Percentiles rank a stretch among this genome's conserved stretches.
These are phyloP conservation scores for Brachionus angularis DNA, from an alignment of 1,140 invertebrate species.

Conservation along the genomic window DNA sequence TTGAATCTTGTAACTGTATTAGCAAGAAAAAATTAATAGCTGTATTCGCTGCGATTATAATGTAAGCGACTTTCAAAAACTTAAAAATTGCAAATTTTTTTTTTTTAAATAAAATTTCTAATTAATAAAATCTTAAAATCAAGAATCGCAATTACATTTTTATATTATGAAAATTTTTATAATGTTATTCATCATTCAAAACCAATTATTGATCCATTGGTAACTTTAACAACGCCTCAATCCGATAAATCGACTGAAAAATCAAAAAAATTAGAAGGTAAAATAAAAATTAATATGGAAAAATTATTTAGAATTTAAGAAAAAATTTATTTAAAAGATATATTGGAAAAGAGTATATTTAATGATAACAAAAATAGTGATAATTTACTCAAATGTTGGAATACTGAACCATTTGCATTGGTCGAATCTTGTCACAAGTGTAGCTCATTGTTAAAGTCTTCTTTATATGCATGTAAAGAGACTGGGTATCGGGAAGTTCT, in stretches of 20 bases:
- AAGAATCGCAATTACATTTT: conserved; percentile 35
- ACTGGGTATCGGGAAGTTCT: conserved; percentile 32
- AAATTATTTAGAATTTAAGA: not conserved
- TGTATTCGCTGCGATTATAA: not conserved
- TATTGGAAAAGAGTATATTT: not conserved
- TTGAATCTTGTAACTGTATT: conserved; percentile 10
- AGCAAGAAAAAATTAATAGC: conserved; percentile 20
- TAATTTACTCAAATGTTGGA: conserved; percentile 14
- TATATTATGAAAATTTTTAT: conserved; percentile 43
- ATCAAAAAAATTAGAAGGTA: not conserved
- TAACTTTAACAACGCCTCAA: not conserved
- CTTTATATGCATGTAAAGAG: conserved; percentile 19
- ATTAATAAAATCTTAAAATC: too few species aligned
- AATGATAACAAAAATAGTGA: conserved; percentile 1
- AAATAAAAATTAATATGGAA: not conserved
- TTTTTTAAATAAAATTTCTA: not conserved
- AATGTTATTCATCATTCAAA: conserved; percentile 21
- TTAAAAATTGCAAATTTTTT: not conserved
- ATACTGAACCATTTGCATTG: not conserved
- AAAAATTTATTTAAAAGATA: conserved; percentile 6
- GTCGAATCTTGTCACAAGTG: conserved; percentile 5
- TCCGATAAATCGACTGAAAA: not conserved
- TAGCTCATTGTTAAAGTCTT: not conserved
- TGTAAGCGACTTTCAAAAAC: not conserved
- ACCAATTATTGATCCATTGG: not conserved